Percentiles rank a stretch among this genome's conserved stretches.
These are phyloP conservation scores for Ophion obscuratus DNA, from an alignment of 2,888 invertebrate genomes.

Conservation along the genomic window DNA sequence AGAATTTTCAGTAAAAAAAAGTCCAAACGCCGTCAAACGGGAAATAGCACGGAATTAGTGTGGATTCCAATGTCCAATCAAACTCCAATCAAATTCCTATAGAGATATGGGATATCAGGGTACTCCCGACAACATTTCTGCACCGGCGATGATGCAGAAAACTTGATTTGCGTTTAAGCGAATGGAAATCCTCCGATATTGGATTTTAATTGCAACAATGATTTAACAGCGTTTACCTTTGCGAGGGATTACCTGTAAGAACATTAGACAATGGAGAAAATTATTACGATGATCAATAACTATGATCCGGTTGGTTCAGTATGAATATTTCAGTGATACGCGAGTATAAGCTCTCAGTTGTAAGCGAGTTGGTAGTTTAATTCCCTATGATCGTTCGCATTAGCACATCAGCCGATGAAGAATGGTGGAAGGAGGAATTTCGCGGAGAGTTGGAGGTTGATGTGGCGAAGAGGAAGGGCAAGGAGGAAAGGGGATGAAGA, in stretches of 20 bases:
- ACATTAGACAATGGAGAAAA: constrained; percentile 21
- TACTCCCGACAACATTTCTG: too few relatives aligned
- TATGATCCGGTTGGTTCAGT: constrained; percentile 10
- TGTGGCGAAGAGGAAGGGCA: neutral
- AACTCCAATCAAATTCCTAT: too few relatives aligned
- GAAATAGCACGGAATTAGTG: too few relatives aligned
- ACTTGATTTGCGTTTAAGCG: neutral
- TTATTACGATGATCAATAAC: constrained; percentile 28
- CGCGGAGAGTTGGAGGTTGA: constrained; percentile 21
- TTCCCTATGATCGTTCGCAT: constrained; percentile 76
- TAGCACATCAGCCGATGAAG: constrained; percentile 65
- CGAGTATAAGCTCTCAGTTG: constrained; percentile 34
- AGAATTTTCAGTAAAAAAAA: too few relatives aligned
- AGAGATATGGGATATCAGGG: too few relatives aligned
- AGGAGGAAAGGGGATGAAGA: constrained; percentile 66
- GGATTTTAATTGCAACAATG: constrained; percentile 5
- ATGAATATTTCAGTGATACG: constrained; percentile 43
- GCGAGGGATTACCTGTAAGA: neutral
- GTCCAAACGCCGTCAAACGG: too few relatives aligned
- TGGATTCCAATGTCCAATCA: too few relatives aligned
- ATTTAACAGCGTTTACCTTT: constrained; percentile 7
- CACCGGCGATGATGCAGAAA: neutral
- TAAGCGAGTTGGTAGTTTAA: constrained; percentile 76
- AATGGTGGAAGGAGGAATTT: constrained; percentile 46
- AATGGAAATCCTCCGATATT: neutral